A percentile compares a stretch with the other conserved stretches of the same genome.
phyloP scores from a whole-genome alignment of 2,113 vertebrate species.

The Carettochelys insculpta region DNA sequence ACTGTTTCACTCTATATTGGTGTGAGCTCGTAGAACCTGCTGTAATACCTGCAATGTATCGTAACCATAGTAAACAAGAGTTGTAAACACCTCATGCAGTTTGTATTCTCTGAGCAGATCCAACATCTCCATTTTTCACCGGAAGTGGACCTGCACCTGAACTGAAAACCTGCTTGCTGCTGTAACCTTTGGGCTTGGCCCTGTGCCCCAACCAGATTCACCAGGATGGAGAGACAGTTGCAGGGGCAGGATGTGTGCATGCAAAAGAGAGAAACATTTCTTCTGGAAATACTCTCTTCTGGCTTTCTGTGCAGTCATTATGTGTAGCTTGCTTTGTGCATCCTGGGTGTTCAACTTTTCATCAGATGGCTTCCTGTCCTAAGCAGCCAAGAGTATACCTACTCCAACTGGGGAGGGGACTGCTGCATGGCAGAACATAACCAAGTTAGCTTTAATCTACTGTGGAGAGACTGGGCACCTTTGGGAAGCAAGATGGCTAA shows the following conservation, averaged over 20 bases:
- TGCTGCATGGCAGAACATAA: no score
- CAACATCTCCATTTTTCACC: no score
- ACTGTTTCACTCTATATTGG: not conserved
- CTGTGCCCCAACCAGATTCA: not conserved
- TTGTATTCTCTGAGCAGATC: not conserved
- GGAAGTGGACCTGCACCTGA: not conserved
- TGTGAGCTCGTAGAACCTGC: not conserved
- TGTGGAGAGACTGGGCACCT: no score
- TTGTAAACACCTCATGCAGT: not conserved
- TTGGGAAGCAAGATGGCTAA: no score
- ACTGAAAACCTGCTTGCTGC: not conserved
- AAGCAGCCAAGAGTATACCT: no score
- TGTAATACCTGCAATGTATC: not conserved
- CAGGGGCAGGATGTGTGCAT: not conserved
- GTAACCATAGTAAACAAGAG: not conserved
- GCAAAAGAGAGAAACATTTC: accelerated
- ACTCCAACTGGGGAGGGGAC: no score
- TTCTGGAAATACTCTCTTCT: not conserved
- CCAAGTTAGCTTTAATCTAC: no score
- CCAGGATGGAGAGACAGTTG: not conserved
- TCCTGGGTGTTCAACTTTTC: not conserved
- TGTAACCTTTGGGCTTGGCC: no score
- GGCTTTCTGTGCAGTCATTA: not conserved
- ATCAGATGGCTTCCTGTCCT: no score
- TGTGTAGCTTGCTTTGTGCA: not conserved